These are phyloP conservation scores for Protonemura montana DNA, from an alignment of 2,888 invertebrate genomes.

Conservation along the genomic window DNA sequence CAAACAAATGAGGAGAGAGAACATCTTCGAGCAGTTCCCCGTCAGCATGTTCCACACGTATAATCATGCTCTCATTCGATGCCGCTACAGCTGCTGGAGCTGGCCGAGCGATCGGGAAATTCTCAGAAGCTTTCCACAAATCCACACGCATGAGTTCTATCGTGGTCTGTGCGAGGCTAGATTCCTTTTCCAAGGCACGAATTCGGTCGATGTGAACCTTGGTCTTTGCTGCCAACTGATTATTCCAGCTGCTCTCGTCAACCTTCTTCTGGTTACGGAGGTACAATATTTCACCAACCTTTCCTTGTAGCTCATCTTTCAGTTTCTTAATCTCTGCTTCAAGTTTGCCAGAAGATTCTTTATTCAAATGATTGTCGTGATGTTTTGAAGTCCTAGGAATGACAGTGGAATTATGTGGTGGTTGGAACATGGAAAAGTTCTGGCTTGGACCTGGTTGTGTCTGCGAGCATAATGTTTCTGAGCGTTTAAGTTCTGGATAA, in stretches of 20 bases:
- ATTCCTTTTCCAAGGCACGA: conserved; percentile 33
- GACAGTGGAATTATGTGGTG: neutral
- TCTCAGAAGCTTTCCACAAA: conserved; percentile 29
- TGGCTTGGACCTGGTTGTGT: neutral
- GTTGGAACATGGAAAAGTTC: neutral
- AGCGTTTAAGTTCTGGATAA: conserved; percentile 8
- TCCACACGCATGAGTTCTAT: conserved; percentile 25
- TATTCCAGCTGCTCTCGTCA: conserved; percentile 17
- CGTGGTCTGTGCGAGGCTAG: conserved; percentile 28
- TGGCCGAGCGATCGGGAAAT: neutral
- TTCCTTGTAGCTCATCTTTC: conserved; percentile 35
- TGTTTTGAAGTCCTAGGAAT: neutral
- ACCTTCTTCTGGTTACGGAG: conserved; percentile 31
- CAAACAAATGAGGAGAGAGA: conserved; percentile 18
- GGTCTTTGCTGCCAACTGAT: neutral
- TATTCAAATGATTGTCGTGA: neutral
- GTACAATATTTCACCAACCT: conserved; percentile 38
- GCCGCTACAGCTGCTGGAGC: neutral
- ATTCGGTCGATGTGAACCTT: conserved; percentile 21
- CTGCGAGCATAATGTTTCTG: neutral
- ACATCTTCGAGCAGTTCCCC: conserved; percentile 17
- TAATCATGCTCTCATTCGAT: neutral
- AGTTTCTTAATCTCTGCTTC: conserved; percentile 17
- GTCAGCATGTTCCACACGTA: neutral
- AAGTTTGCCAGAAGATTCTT: neutral